Base-by-base conservation (phyloP, 1,140 invertebrate genomes). In the Atta texana region DNA sequence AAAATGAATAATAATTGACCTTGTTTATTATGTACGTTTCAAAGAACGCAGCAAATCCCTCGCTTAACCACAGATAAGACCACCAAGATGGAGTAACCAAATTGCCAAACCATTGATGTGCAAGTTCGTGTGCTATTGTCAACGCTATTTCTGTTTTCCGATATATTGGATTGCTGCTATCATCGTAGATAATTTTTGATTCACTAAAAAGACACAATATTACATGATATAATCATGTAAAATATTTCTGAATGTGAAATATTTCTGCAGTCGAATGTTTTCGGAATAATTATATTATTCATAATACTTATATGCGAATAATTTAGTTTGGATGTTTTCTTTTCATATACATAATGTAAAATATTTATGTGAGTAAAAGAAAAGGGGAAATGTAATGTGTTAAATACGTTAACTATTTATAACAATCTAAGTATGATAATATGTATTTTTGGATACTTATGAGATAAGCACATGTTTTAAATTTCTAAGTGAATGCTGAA, bases 21-120 rank as follows among this genome's bases (percentile, higher is more conserved):
- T 66, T 44, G 0, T 44, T 10, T 1, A 44, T 1, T 8, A 39
- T 10, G 6, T 66, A n/a, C 3, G 10, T n/a, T n/a, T n/a, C 18
- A 3, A 66, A 8, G 18, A 66, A 66, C n/a, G 1, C 0, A 39
- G 34, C 18, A 66, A 66, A 3, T n/a, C 34, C 64, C 1, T 66
- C 64, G 10, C 18, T 39, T 8, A 66, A 5, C 64, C 64, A 66
- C 8, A 39, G 2, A 1, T 66, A 10, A 2, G 64, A 44, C 64
- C 64, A 66, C 18, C 6, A 66, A 66, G 34, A 66, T 44, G 64
- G 34, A 39, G 31, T 66, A 7, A 66, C n/a, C 18, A 44, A n/a
- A 66, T 66, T 66, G n/a, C 64, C 64, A 39, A 66, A 66, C 64
- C 64, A 66, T 4, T 66, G 64, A 66, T 66, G 64, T 21, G 16